Evolutionary conservation across 2,113 vertebrate genomes (phyloP), one percentile per base, ranked within the genome.

Genomic region (Oreocharis arfaki): DNA sequence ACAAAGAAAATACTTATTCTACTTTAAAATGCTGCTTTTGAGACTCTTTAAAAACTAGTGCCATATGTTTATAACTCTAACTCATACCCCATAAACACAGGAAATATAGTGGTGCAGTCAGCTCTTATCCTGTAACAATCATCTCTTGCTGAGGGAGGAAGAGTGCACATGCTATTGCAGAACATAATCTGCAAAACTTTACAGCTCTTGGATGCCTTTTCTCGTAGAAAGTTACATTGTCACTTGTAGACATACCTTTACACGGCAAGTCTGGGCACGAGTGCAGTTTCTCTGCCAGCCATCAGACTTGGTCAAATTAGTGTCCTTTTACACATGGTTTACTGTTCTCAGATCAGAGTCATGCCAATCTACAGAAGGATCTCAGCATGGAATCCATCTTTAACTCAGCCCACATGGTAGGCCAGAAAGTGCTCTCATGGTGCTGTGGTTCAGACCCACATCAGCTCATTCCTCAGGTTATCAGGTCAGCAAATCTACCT

Each of bases 1-100:
- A 92, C 84, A 93, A 89, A 91, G 87, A 83, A 35, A 89, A 91
- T 91, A 76, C 47, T 96, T 89, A 93, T 87, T 96, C 87, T 59
- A 32, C 59, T 79, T 87, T 39, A 61, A 87, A 93, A 80, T 74
- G 39, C 33, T 87, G 52, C 71, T 87, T 95, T 80, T 80, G 71
- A 95, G 84, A 69, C 90, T 89, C 55, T 60, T 82, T 93, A 83
- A 70, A 86, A 84, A 52, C n/a, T 46, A 78, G 61, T 78, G 53
- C 75, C 60, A 28, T 63, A 39, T 74, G 89, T 94, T 95, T 94
- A 42, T 82, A 93, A 87, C 41, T 22, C 14, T 61, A 73, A 22
- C 16, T 13, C 5, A 0, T 73, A 78, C 53, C 53, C 5, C 79
- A 30, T 76, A 76, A 84, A 82, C 57, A 69, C 49, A 71, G 63